phyloP scores from a whole-genome alignment of 2,888 invertebrate species.

The Calameuta pallipes region DNA sequence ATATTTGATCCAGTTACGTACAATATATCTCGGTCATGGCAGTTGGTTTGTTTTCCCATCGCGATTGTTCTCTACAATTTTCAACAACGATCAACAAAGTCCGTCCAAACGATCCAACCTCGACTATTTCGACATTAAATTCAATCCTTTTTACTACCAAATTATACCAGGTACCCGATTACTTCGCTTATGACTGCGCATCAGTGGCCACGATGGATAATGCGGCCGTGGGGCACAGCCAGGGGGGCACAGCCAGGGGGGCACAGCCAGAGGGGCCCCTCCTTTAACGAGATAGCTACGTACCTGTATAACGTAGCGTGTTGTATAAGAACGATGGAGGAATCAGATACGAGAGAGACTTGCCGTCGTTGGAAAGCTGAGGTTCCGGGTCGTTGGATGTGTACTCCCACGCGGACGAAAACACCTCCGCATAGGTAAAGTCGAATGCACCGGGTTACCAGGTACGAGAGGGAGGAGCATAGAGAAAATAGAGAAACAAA shows the following conservation, averaged over 20 bases:
- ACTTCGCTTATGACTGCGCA: background rate
- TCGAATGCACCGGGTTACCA: constrained; percentile 41
- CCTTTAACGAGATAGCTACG: background rate
- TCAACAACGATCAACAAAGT: background rate
- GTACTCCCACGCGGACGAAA: constrained; percentile 49
- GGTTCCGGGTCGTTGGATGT: constrained; percentile 55
- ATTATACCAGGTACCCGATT: background rate
- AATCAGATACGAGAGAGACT: constrained; percentile 42
- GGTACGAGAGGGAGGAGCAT: constrained; percentile 35
- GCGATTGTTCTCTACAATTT: background rate
- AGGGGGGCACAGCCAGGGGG: background rate
- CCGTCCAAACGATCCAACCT: background rate
- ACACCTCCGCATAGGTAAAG: constrained; percentile 31
- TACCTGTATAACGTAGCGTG: background rate
- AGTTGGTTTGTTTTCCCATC: background rate
- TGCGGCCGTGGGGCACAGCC: background rate
- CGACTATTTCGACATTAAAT: background rate
- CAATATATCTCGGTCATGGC: background rate
- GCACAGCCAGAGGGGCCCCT: background rate
- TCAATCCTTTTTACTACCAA: background rate
- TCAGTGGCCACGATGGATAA: background rate
- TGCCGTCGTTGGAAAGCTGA: constrained; percentile 39
- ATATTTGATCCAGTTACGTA: background rate
- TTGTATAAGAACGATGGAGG: constrained; percentile 11
- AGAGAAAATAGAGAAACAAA: background rate